Evolutionary conservation across 2,113 vertebrate species (phyloP), one percentile per base, ranked within the genome.

Genomic region (Stigmatopora nigra): DNA sequence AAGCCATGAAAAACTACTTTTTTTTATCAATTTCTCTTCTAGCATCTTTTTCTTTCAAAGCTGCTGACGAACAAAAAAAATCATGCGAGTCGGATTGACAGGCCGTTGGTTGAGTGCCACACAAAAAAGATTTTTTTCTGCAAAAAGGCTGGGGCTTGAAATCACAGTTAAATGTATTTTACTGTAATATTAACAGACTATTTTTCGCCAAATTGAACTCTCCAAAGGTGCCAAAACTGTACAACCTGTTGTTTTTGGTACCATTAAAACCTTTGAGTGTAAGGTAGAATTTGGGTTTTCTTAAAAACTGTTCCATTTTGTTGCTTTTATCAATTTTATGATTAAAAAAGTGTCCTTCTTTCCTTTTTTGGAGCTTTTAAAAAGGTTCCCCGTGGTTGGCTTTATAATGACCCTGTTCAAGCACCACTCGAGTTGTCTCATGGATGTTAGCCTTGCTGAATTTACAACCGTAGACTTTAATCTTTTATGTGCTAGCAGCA

Each of bases 361-460:
- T 51, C 48, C 55, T 57, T 13, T 57, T 57, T 31, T 3, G 15
- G 13, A 4, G 22, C 25, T 31, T 11, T 9, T 57, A 35, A 2
- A 31, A n/a, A n/a, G 3, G 56, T 16, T 17, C 35, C 16, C 5
- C 8, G 17, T 35, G 36, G 35, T 58, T 57, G 55, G 6, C 4
- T 59, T 58, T 58, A 17, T 35, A 58, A 58, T 36, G 35, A 59
- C 36, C 36, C 35, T 59, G 16, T 19, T 59, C 57, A 59, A 59
- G 36, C 36, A 19, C 17, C 17, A n/a, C 52, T 53, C 19, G 22
- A 4, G 19, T 25, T 53, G 52, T 53, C 52, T 53, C 52, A 5
- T 25, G 22, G 12, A 25, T 5, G 52, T 25, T 55, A 14, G 13
- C 20, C 52, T 55, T 20, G 14, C 52, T 15, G 20, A 55, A 55